A percentile compares a stretch with the other conserved stretches of the same genome.
phyloP scores from a whole-genome alignment of 2,797 vertebrate genomes.

The Harpagifer antarcticus region DNA sequence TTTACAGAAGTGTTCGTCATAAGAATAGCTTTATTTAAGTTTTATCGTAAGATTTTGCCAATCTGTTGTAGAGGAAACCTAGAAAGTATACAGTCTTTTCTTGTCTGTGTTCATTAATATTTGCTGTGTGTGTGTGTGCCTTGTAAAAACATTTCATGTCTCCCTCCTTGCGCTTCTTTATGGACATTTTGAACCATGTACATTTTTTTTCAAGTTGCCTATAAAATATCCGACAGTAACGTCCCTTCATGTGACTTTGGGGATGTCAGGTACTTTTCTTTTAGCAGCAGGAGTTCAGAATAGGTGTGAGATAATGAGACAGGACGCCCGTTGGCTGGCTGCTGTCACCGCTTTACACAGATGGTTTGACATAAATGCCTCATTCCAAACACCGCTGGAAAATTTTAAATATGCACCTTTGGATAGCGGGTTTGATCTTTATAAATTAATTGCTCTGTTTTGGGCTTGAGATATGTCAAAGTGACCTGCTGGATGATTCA shows the following conservation, averaged over 20 bases:
- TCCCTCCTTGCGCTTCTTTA: background rate
- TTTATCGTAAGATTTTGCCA: background rate
- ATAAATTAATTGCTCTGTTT: conserved; percentile 31
- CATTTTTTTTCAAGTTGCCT: background rate
- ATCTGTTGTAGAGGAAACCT: background rate
- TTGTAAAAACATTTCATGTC: background rate
- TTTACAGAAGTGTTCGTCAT: too few relatives aligned
- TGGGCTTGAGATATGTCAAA: conserved; percentile 27
- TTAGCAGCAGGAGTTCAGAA: conserved; percentile 22
- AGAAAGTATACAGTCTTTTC: background rate
- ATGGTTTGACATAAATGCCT: conserved; percentile 45
- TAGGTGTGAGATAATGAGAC: conserved; percentile 60
- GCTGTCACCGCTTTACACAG: conserved; percentile 42
- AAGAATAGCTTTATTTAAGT: background rate
- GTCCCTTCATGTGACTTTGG: conserved; percentile 35
- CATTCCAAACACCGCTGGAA: conserved; percentile 28
- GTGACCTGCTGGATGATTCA: conserved; percentile 26
- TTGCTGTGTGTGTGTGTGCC: background rate
- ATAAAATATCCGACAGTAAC: background rate
- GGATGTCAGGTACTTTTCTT: conserved; percentile 35
- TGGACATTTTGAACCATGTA: background rate
- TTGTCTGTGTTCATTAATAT: background rate
- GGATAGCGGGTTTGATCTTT: conserved; percentile 19
- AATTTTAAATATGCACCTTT: conserved; percentile 31
- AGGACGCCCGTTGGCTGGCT: conserved; percentile 39